phyloP scores from a whole-genome alignment of 2,888 invertebrate species.

The Lasioglossum oenotherae region DNA sequence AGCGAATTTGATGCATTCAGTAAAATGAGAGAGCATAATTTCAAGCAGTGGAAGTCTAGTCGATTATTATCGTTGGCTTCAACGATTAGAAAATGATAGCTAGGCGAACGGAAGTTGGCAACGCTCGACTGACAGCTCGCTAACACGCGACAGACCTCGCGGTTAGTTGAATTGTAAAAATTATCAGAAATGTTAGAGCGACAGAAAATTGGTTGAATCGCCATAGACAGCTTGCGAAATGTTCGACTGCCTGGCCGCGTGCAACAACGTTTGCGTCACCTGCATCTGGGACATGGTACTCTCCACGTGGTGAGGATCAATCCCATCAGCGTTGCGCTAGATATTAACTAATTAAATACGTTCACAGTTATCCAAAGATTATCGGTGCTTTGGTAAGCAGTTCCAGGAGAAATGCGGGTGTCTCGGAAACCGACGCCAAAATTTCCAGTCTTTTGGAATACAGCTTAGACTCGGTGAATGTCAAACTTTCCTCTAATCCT shows the following conservation, averaged over 20 bases:
- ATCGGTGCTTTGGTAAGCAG: slow-evolving; percentile 5
- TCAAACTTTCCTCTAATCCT: neutral
- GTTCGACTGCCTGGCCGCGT: slow-evolving; percentile 72
- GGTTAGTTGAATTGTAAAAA: slow-evolving; percentile 7
- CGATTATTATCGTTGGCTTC: neutral
- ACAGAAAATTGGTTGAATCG: neutral
- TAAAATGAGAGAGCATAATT: neutral
- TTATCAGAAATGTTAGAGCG: neutral
- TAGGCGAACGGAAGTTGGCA: slow-evolving; percentile 37
- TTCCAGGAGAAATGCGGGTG: slow-evolving; percentile 35
- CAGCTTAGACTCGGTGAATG: neutral
- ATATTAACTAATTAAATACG: neutral
- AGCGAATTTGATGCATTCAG: no score
- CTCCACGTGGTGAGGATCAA: slow-evolving; percentile 68
- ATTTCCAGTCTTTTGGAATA: slow-evolving; percentile 4
- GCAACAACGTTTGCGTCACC: slow-evolving; percentile 73
- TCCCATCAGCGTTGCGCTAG: neutral
- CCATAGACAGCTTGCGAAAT: slow-evolving; percentile 51
- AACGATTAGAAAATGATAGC: slow-evolving; percentile 10
- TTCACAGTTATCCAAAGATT: slow-evolving; percentile 41
- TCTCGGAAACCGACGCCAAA: neutral
- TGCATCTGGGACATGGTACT: slow-evolving; percentile 75
- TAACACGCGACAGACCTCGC: neutral
- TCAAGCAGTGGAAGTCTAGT: neutral
- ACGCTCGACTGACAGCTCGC: neutral